These are phyloP conservation scores for Aplysia californica DNA, from an alignment of 1,140 invertebrate species.

Conservation along the genomic window DNA sequence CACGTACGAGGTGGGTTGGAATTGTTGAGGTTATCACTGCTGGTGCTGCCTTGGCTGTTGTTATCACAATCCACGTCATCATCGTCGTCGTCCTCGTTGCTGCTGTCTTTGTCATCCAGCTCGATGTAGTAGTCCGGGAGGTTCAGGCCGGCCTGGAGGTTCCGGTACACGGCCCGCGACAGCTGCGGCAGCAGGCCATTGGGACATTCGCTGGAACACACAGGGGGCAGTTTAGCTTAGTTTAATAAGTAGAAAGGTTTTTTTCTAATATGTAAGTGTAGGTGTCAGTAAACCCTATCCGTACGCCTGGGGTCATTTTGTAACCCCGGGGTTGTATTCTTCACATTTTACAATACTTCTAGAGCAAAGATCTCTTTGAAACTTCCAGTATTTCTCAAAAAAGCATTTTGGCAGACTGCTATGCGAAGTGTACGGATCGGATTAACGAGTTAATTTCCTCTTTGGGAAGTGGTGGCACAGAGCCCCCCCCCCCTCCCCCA, in stretches of 20 bases:
- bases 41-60: background rate
- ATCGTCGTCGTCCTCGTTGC: constrained; percentile 70
- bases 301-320: background rate
- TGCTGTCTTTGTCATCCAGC: constrained; percentile 64
- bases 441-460: too few relatives aligned
- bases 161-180: constrained; percentile 40
- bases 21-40: background rate
- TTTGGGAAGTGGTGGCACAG: too few relatives aligned
- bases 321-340: background rate
- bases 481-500: too few relatives aligned
- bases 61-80: constrained; percentile 44
- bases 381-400: background rate
- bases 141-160: constrained; percentile 28
- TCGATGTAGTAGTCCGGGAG: constrained; percentile 77
- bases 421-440: too few relatives aligned
- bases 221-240: background rate
- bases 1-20: background rate
- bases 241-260: background rate
- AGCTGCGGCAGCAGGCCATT: constrained; percentile 46
- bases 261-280: too few relatives aligned
- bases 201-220: constrained; percentile 52
- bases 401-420: background rate
- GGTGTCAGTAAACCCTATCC: too few relatives aligned
- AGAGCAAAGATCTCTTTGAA: too few relatives aligned
- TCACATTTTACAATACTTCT: background rate